phyloP scores from a whole-genome alignment of 1,140 invertebrate species.

The Calosoma granatense region DNA sequence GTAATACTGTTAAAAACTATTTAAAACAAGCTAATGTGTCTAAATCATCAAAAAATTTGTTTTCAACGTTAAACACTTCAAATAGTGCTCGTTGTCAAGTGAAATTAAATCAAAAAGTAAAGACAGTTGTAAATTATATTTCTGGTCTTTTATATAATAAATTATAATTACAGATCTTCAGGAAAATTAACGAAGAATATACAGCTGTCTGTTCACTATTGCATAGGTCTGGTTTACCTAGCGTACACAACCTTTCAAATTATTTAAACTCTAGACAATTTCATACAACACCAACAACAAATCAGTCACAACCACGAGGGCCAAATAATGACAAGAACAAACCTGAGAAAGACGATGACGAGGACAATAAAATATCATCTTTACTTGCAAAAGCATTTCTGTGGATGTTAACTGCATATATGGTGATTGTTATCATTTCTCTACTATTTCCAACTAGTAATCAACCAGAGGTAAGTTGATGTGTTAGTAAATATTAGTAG shows the following conservation, averaged over 20 bases:
- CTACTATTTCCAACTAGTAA: constrained; percentile 58
- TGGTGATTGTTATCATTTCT: constrained; percentile 58
- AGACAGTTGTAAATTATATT: no score
- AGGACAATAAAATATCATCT: constrained; percentile 53
- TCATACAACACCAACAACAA: constrained; percentile 20
- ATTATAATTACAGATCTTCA: constrained; percentile 21
- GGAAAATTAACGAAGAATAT: constrained; percentile 37
- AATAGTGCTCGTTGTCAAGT: background rate
- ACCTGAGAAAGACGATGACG: constrained; percentile 42
- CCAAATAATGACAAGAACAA: constrained; percentile 30
- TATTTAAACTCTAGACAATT: constrained; percentile 21
- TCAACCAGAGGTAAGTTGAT: constrained; percentile 53
- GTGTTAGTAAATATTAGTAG: constrained; percentile 6
- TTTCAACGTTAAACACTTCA: background rate
- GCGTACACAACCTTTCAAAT: constrained; percentile 28
- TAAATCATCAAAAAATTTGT: background rate
- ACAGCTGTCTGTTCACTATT: constrained; percentile 32
- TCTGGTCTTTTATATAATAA: no score
- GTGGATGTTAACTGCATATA: constrained; percentile 65
- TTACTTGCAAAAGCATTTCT: constrained; percentile 60
- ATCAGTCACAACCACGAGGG: constrained; percentile 32
- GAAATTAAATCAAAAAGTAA: background rate
- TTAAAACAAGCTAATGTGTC: background rate
- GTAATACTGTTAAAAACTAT: constrained; percentile 4
- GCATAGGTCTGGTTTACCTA: constrained; percentile 31